Evolutionary conservation across 2,797 vertebrate genomes (phyloP), one percentile per base, ranked within the genome.

Genomic region (Platalea minor): DNA sequence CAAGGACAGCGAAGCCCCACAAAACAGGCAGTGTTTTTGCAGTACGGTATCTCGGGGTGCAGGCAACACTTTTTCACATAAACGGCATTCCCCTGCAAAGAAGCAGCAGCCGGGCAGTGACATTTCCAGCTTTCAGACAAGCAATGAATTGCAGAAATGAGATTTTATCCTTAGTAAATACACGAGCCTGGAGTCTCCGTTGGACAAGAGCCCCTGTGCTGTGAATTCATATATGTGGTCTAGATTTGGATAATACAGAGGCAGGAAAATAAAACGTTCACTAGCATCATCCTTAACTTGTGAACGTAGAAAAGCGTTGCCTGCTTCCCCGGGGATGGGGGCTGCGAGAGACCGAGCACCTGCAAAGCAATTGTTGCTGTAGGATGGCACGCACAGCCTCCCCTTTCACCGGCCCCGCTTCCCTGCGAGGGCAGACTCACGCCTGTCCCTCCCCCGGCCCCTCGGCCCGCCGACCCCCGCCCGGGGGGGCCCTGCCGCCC

Each of bases 331-430:
- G 35, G 25, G 79, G 45, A 51, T 2, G 48, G 67, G n/a, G 46
- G 54, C 76, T 84, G 50, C 57, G 8, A 51, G 54, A 59, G 35
- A 37, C 54, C 31, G 20, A 85, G 85, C 88, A 21, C 43, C 94
- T n/a, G 74, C 93, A 60, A 13, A 63, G 88, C 94, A 91, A 83
- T 95, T 91, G 95, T 94, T 95, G 93, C 94, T 89, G 64, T 1
- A 20, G 46, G 70, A 8, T 4, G 4, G 81, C 56, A 8, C 11
- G 17, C 75, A 33, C 51, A 51, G 46, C 54, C 51, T 7, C 7
- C 18, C 1, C 59, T 14, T 6, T 2, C 80, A 2, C 0, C 33
- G 31, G 74, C 37, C 43, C 21, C 50, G 31, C 50, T n/a, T 2
- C 35, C 31, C 59, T 1, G 28, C 29, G 13, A 19, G 33, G 16